Evolutionary conservation across 2,888 invertebrate species (phyloP), one percentile per base, ranked within the genome.

Genomic region (Epirrhoe tristata): DNA sequence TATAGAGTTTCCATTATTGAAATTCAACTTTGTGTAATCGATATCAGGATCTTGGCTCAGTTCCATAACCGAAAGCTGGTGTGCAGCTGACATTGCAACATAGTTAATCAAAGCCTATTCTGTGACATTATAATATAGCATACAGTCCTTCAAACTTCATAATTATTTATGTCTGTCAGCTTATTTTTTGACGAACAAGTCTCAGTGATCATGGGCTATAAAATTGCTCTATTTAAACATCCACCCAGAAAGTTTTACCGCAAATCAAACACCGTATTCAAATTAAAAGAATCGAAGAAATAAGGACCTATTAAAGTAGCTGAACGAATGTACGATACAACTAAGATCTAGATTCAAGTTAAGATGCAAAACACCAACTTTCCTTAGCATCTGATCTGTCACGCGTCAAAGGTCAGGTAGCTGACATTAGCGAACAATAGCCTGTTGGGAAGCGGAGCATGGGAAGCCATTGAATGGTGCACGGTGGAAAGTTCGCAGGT

Each of bases 401-500:
- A 80, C 82, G 80, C 79, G 66, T 79, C 80, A 80, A 83, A 86
- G 89, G 87, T 86, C 86, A 83, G 85, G 89, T 87, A 81, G 81
- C 70, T 71, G 77, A 82, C 82, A 85, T 84, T 83, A 85, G 76
- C 77, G 74, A 83, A 89, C 88, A 90, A 89, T 88, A 79, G 78
- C 58, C 62, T 60, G 73, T 69, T 90, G 91, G 77, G 91, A 91
- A 91, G 83, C 85, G 75, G 90, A 83, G 80, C 91, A 90, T 91
- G 91, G 80, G 91, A 91, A 88, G 74, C 39, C 80, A 86, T 86
- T 86, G 81, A 77, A 78, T 77, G 71, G 75, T 66, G 76, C 63
- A 59, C 62, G 60, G 69, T 77, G 77, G 78, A 77, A 81, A 79
- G 78, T 83, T 84, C 81, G 75, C 84, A 83, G 78, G 81, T 62